Conservation (phyloP, 2,797 vertebrate species). For the Malurus leucopterus region DNA sequence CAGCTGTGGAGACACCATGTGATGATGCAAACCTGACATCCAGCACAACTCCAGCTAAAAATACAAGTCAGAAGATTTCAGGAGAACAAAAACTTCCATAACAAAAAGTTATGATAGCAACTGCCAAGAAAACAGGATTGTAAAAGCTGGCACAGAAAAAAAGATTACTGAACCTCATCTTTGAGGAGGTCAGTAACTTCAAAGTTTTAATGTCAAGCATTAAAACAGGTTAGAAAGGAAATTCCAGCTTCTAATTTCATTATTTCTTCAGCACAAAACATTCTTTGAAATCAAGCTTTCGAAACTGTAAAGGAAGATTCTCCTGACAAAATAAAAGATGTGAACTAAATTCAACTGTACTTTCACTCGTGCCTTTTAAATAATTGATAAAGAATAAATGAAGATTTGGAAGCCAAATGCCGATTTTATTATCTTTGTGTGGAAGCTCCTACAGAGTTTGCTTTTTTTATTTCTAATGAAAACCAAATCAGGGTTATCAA, state of each 20-base stretch:
- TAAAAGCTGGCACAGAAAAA: not conserved
- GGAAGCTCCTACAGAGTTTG: not conserved
- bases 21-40: not conserved
- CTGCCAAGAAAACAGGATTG: not conserved
- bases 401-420: not conserved
- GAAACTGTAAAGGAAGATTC: not conserved
- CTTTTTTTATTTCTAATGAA: not conserved
- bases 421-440: not conserved
- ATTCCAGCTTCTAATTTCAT: not conserved
- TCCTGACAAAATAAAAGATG: not conserved
- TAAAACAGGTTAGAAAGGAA: not conserved
- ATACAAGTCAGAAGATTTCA: not conserved
- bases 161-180: not conserved
- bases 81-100: not conserved
- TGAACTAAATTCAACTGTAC: not conserved
- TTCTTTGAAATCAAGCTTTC: not conserved
- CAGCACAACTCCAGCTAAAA: not conserved
- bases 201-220: not conserved
- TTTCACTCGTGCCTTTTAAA: not conserved
- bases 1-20: fast-evolving
- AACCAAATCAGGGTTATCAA: not conserved
- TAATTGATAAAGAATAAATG: not conserved
- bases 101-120: not conserved
- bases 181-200: not conserved
- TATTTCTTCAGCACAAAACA: not conserved